Percentiles rank a stretch among this genome's conserved stretches.
Evolutionary conservation across 2,797 vertebrate species (phyloP).

Genomic region (Gymnothorax reevesii): DNA sequence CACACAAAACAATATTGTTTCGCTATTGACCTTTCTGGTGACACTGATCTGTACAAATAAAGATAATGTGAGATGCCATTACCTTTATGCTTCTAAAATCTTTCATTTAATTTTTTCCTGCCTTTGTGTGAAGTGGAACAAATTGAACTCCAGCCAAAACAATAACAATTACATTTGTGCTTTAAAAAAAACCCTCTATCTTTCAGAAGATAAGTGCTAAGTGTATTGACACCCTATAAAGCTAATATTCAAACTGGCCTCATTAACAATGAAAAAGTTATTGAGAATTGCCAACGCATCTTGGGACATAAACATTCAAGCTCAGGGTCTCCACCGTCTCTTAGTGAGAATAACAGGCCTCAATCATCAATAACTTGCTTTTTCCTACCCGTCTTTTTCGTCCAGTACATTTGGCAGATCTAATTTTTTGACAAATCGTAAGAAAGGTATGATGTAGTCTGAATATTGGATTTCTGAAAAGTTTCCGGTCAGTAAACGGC

Average conservation of each 20-base stretch:
- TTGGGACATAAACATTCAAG: slow-evolving; percentile 12
- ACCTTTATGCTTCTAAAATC: not conserved
- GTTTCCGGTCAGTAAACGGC: not conserved
- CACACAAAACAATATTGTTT: not conserved
- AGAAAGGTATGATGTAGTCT: no score
- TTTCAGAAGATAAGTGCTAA: slow-evolving; percentile 5
- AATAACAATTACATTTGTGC: slow-evolving; percentile 15
- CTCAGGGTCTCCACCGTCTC: not conserved
- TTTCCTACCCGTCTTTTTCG: not conserved
- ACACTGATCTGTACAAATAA: not conserved
- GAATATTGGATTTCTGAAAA: not conserved
- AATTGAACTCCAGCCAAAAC: not conserved
- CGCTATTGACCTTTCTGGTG: not conserved
- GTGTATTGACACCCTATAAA: slow-evolving; percentile 10
- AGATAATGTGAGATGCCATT: slow-evolving; percentile 6
- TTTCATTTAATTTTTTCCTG: slow-evolving; percentile 4
- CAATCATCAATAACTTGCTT: not conserved
- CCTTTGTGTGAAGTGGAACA: slow-evolving; percentile 19
- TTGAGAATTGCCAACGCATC: not conserved
- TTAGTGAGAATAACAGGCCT: not conserved
- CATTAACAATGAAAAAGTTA: not conserved
- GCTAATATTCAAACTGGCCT: not conserved
- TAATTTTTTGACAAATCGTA: not conserved
- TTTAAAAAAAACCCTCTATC: not conserved
- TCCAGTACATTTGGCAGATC: not conserved